Conservation (phyloP, 2,888 invertebrate species). For the Ormyrus pomaceus region DNA sequence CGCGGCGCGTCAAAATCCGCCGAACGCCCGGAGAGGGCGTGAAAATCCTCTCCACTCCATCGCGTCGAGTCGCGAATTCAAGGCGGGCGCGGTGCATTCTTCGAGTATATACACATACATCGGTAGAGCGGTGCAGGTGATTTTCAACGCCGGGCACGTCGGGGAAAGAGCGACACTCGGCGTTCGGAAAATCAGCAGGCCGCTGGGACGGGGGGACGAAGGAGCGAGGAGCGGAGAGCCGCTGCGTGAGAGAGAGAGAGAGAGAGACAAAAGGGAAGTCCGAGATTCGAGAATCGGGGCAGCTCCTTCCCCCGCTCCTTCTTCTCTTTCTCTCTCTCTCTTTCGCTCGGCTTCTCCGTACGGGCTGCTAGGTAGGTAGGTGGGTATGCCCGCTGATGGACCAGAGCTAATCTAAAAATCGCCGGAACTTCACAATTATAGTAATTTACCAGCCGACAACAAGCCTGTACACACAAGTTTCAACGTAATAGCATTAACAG, state of each 20-base stretch:
- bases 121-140: too few relatives aligned
- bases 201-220: too few relatives aligned
- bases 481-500: slow-evolving; percentile 63
- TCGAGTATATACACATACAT: too few relatives aligned
- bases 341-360: not conserved
- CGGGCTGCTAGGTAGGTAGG: slow-evolving; percentile 33
- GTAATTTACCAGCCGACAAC: slow-evolving; percentile 64
- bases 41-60: too few relatives aligned
- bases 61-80: too few relatives aligned
- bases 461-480: slow-evolving; percentile 48
- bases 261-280: not conserved
- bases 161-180: too few relatives aligned
- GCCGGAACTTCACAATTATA: slow-evolving; percentile 75
- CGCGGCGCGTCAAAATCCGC: too few relatives aligned
- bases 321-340: not conserved
- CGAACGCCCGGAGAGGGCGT: too few relatives aligned
- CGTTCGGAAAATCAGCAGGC: too few relatives aligned
- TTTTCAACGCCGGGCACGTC: too few relatives aligned
- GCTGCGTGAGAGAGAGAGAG: not conserved
- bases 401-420: slow-evolving; percentile 75
- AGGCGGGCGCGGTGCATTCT: too few relatives aligned
- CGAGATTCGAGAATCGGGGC: not conserved
- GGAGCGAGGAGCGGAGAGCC: too few relatives aligned
- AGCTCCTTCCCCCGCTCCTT: not conserved
- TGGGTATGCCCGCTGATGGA: slow-evolving; percentile 70